Evolutionary conservation across 2,888 invertebrate species (phyloP).

Genomic region (Minunthozetes semirufus): DNA sequence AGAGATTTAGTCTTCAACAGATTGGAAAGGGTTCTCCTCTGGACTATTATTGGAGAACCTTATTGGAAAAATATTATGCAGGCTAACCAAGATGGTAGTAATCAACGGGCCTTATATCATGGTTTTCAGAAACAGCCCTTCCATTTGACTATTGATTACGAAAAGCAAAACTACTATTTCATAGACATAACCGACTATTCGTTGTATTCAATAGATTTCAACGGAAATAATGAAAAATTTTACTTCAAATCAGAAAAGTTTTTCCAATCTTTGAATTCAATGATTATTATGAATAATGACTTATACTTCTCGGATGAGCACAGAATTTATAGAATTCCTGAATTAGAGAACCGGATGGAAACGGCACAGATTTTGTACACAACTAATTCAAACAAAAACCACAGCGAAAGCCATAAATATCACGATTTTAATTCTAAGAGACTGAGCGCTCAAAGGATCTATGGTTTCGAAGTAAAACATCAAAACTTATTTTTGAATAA

Average conservation of each 20-base stretch:
- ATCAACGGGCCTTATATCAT: not conserved
- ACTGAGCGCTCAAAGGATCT: not conserved
- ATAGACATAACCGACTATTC: not conserved
- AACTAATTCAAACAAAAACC: not conserved
- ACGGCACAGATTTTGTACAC: not conserved
- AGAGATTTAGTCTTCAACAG: not conserved
- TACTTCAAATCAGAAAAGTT: not conserved
- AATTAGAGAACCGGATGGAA: not conserved
- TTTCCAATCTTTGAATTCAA: not conserved
- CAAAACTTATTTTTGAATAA: not conserved
- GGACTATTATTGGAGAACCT: not conserved
- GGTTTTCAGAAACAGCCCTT: not conserved
- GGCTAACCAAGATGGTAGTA: not conserved
- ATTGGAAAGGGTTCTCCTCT: not conserved
- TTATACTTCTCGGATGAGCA: not conserved
- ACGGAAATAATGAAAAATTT: not conserved
- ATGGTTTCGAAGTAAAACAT: not conserved
- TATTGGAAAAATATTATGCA: not conserved
- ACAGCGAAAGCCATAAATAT: not conserved
- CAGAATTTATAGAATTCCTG: not conserved
- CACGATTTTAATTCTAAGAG: not conserved
- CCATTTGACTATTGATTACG: not conserved
- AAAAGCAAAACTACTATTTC: not conserved
- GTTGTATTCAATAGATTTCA: not conserved
- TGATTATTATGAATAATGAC: not conserved